Evolutionary conservation across 2,888 invertebrate genomes (phyloP).

Genomic region (Hypsopygia costalis): DNA sequence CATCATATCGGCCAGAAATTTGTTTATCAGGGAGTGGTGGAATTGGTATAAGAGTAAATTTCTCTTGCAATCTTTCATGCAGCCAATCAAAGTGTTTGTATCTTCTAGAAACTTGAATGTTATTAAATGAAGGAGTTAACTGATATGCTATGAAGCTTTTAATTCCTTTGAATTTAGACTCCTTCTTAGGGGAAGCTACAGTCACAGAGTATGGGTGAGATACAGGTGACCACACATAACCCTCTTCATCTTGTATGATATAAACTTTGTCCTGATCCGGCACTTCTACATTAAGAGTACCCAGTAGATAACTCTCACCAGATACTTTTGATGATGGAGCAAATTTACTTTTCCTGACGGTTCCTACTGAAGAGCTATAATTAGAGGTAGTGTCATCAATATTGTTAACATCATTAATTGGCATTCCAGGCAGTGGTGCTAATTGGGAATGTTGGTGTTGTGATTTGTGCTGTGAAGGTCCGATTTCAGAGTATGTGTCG

Average conservation of each 20-base stretch:
- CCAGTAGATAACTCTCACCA: slow-evolving; percentile 93
- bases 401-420: slow-evolving; percentile 65
- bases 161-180: slow-evolving; percentile 97
- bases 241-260: slow-evolving; percentile 87
- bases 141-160: slow-evolving; percentile 99
- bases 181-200: slow-evolving; percentile 97
- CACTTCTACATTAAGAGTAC: slow-evolving; percentile 84
- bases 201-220: slow-evolving; percentile 89
- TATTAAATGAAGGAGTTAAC: slow-evolving; percentile 96
- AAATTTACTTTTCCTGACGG: slow-evolving; percentile 89
- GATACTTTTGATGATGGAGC: slow-evolving; percentile 95
- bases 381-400: slow-evolving; percentile 77
- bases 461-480: slow-evolving; percentile 72
- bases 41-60: slow-evolving; percentile 96
- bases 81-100: slow-evolving; percentile 99
- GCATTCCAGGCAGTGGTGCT: slow-evolving; percentile 72
- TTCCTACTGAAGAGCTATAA: slow-evolving; percentile 80
- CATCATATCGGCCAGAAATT: slow-evolving; percentile 97
- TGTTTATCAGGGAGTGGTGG: slow-evolving; percentile 99
- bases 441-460: slow-evolving; percentile 58
- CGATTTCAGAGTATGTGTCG: slow-evolving; percentile 88
- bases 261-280: slow-evolving; percentile 86
- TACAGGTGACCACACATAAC: slow-evolving; percentile 88
- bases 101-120: slow-evolving; percentile 94
- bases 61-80: slow-evolving; percentile 95